These are phyloP conservation scores for Sapayoa aenigma DNA, from an alignment of 2,113 vertebrate species.

Conservation along the genomic window DNA sequence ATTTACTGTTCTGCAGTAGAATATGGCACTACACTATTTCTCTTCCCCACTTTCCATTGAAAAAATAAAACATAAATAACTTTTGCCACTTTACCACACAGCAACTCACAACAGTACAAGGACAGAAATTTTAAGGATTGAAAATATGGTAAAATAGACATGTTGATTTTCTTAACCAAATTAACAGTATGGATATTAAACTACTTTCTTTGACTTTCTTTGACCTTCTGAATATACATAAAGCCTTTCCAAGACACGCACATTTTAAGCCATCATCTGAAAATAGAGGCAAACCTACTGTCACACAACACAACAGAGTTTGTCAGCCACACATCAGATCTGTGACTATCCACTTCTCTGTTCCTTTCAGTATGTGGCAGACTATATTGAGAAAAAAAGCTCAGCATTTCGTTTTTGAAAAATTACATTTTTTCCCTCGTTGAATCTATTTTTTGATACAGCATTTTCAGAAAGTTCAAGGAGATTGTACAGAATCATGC, in stretches of 20 bases:
- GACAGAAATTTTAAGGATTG: background rate
- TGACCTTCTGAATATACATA: background rate
- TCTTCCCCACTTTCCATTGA: constrained; percentile 2
- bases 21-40: constrained; percentile 3
- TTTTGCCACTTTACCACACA: constrained; percentile 6
- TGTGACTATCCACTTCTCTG: background rate
- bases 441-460: background rate
- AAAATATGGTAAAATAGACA: background rate
- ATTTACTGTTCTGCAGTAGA: constrained; percentile 37
- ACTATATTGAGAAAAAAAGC: background rate
- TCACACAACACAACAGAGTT: background rate
- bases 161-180: background rate
- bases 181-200: background rate
- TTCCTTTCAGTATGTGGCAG: background rate
- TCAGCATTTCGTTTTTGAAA: too few species aligned
- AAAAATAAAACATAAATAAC: constrained; percentile 26
- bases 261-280: background rate
- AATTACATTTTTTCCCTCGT: background rate
- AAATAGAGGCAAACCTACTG: background rate
- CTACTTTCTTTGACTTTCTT: background rate
- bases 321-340: background rate
- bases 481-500: background rate
- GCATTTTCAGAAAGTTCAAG: background rate
- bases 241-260: background rate
- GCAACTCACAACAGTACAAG: background rate